Evolutionary conservation across 2,888 invertebrate genomes (phyloP).

Genomic region (Melieria omissa): DNA sequence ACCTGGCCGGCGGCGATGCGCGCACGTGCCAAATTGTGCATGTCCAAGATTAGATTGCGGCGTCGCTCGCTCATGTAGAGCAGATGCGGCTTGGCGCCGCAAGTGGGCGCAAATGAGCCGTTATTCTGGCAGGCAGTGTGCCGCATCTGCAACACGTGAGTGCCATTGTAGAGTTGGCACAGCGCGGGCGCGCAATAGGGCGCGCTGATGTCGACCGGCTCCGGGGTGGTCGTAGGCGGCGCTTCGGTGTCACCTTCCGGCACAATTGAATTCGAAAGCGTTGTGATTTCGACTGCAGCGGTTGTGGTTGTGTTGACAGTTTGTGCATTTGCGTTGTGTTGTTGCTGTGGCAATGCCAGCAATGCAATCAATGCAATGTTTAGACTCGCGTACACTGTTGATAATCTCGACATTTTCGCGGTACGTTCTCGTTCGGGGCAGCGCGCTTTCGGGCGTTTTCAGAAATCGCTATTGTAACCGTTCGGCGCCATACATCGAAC

Average conservation of each 20-base stretch:
- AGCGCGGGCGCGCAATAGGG: conserved; percentile 55
- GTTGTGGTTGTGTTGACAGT: neutral
- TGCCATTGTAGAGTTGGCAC: conserved; percentile 61
- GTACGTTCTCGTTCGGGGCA: neutral
- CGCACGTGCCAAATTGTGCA: conserved; percentile 62
- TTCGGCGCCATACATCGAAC: conserved; percentile 16
- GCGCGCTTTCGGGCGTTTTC: neutral
- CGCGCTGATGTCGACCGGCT: conserved; percentile 8
- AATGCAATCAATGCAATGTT: neutral
- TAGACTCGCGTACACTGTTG: neutral
- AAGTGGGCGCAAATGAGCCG: conserved; percentile 50
- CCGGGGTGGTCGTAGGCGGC: neutral
- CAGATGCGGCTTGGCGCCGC: conserved; percentile 54
- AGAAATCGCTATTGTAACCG: conserved; percentile 11
- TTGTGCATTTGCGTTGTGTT: neutral
- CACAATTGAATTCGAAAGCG: no score
- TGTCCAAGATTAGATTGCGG: conserved; percentile 59
- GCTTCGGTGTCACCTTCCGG: neutral
- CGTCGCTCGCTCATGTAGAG: conserved; percentile 59
- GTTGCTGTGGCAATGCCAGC: conserved; percentile 9
- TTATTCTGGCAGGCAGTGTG: conserved; percentile 60
- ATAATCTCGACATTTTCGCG: conserved; percentile 19
- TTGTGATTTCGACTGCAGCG: neutral
- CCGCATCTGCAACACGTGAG: conserved; percentile 50
- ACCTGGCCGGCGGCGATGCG: conserved; percentile 59